phyloP scores from a whole-genome alignment of 2,797 vertebrate genomes.

The Rhabdomys pumilio region DNA sequence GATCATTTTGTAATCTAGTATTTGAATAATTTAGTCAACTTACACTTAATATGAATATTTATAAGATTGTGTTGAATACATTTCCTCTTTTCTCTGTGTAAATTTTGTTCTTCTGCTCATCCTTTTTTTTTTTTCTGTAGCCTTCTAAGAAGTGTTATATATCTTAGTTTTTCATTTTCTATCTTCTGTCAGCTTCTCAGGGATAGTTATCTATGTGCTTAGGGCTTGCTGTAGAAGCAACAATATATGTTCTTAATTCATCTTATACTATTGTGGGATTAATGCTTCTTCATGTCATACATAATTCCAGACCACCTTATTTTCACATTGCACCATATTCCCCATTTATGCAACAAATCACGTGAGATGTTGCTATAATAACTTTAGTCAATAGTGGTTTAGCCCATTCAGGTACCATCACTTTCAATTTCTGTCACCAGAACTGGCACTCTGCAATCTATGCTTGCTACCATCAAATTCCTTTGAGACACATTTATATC shows the following conservation, averaged over 20 bases:
- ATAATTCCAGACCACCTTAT: background rate
- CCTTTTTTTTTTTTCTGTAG: background rate
- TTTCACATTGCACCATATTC: background rate
- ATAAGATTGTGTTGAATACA: background rate
- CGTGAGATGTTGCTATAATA: background rate
- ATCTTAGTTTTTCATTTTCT: background rate
- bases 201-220: background rate
- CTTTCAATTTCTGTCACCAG: background rate
- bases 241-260: background rate
- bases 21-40: conserved; percentile 8
- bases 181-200: background rate
- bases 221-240: background rate
- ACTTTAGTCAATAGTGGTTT: background rate
- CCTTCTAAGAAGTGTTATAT: background rate
- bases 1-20: background rate
- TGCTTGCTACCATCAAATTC: background rate
- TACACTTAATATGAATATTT: conserved; percentile 40
- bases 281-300: background rate
- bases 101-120: background rate
- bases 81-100: background rate
- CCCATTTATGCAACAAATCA: background rate
- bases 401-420: background rate
- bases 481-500: background rate
- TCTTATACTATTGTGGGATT: background rate
- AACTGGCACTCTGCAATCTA: background rate